Evolutionary conservation across 2,113 vertebrate genomes (phyloP).

Genomic region (Barnardius zonarius): DNA sequence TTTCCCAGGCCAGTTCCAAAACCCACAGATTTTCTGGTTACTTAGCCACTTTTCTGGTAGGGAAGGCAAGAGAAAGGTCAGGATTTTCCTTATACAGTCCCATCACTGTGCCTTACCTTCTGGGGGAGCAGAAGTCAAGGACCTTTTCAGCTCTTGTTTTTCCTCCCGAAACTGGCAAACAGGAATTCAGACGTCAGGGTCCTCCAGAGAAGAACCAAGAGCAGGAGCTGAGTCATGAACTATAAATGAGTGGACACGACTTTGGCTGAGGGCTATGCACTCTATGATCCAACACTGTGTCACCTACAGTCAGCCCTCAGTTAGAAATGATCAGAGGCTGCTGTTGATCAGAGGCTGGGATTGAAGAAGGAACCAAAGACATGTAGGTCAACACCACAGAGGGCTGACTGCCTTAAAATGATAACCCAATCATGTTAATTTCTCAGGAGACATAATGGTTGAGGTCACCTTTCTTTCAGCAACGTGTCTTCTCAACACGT

Average conservation of each 20-base stretch:
- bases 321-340: not conserved
- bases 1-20: not conserved
- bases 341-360: not conserved
- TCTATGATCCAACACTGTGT: not conserved
- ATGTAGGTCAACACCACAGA: not conserved
- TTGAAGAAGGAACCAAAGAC: not conserved
- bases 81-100: not conserved
- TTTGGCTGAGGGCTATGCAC: not conserved
- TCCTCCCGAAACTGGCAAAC: not conserved
- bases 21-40: not conserved
- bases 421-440: slow-evolving; percentile 19
- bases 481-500: not conserved
- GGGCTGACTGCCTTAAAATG: not conserved
- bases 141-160: not conserved
- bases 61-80: not conserved
- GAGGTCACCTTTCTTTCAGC: slow-evolving; percentile 23
- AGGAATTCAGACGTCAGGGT: not conserved
- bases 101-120: not conserved
- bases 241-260: not conserved
- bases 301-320: not conserved
- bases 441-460: not conserved
- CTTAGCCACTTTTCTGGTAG: not conserved
- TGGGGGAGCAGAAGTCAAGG: not conserved
- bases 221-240: not conserved
- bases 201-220: not conserved